These are phyloP conservation scores for Pediacus dermestoides DNA, from an alignment of 2,888 invertebrate genomes.

Conservation along the genomic window DNA sequence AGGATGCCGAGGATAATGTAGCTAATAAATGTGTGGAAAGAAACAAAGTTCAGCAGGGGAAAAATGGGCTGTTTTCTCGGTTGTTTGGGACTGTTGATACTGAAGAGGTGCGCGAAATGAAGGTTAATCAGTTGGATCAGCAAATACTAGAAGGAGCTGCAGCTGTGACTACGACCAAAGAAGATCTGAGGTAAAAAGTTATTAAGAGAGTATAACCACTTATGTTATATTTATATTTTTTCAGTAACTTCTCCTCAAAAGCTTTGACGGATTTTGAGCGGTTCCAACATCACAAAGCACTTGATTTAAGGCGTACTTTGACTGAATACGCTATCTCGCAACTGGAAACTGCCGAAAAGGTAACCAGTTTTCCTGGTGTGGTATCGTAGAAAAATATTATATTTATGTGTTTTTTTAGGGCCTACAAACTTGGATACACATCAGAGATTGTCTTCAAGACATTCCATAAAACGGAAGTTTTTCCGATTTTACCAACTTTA, in stretches of 20 bases:
- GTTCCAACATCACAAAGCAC: conserved; percentile 70
- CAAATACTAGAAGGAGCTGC: conserved; percentile 62
- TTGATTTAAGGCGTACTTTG: conserved; percentile 68
- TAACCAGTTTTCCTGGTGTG: conserved; percentile 38
- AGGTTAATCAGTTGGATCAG: conserved; percentile 63
- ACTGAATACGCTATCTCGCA: conserved; percentile 67
- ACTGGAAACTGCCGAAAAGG: conserved; percentile 72
- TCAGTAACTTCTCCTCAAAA: conserved; percentile 65
- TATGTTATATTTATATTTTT: conserved; percentile 28
- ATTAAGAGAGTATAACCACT: not conserved
- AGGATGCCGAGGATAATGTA: conserved; percentile 63
- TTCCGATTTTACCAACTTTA: too few species aligned
- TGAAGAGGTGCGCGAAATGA: conserved; percentile 69
- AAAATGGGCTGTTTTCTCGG: conserved; percentile 68
- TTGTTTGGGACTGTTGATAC: conserved; percentile 73
- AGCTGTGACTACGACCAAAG: conserved; percentile 57
- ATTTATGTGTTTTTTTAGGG: conserved; percentile 54
- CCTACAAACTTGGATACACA: conserved; percentile 73
- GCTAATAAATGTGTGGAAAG: conserved; percentile 54
- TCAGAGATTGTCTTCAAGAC: conserved; percentile 69
- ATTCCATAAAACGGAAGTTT: conserved; percentile 66
- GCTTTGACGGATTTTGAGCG: conserved; percentile 65
- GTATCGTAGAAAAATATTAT: conserved; percentile 2
- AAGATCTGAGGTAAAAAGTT: conserved; percentile 59
- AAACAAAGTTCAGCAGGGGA: conserved; percentile 61